Percentiles rank a stretch among this genome's conserved stretches.
Conservation (phyloP, 92 coral and sea anemone species). For the Heteractis magnifica region DNA sequence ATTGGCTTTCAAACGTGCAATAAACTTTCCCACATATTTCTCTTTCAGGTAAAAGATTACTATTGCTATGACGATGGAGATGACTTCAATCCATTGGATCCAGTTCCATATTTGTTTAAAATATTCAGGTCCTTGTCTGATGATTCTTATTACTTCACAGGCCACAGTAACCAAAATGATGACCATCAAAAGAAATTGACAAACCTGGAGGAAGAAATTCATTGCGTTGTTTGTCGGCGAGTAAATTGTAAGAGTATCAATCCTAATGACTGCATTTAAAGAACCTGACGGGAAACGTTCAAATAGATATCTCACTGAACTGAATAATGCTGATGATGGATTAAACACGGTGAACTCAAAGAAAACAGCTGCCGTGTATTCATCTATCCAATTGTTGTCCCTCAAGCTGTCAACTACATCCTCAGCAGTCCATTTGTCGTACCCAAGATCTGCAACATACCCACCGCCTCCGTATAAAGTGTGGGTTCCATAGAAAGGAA, state of each 20-base stretch:
- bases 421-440: slow-evolving; percentile 40
- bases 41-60: slow-evolving; percentile 52
- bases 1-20: slow-evolving; percentile 40
- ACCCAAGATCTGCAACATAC: slow-evolving; percentile 63
- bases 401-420: slow-evolving; percentile 24
- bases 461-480: slow-evolving; percentile 65
- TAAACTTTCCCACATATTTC: slow-evolving; percentile 44
- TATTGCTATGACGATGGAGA: slow-evolving; percentile 37
- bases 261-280: slow-evolving; percentile 6
- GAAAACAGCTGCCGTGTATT: slow-evolving; percentile 51
- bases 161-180: slow-evolving; percentile 41
- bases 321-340: slow-evolving; percentile 51
- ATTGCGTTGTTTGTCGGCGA: slow-evolving; percentile 36
- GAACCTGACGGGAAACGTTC: slow-evolving; percentile 51
- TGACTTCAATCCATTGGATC: slow-evolving; percentile 49
- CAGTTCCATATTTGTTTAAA: slow-evolving; percentile 53
- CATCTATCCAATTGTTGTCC: slow-evolving; percentile 51
- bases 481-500: slow-evolving; percentile 48
- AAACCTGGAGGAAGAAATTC: slow-evolving; percentile 37
- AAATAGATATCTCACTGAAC: slow-evolving; percentile 48
- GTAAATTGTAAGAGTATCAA: slow-evolving; percentile 48
- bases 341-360: slow-evolving; percentile 62
- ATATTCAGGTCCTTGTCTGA: slow-evolving; percentile 38
- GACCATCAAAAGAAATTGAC: slow-evolving; percentile 54
- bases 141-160: slow-evolving; percentile 34